Evolutionary conservation across 1,140 invertebrate species (phyloP).

Genomic region (Drosophila pectinifera): DNA sequence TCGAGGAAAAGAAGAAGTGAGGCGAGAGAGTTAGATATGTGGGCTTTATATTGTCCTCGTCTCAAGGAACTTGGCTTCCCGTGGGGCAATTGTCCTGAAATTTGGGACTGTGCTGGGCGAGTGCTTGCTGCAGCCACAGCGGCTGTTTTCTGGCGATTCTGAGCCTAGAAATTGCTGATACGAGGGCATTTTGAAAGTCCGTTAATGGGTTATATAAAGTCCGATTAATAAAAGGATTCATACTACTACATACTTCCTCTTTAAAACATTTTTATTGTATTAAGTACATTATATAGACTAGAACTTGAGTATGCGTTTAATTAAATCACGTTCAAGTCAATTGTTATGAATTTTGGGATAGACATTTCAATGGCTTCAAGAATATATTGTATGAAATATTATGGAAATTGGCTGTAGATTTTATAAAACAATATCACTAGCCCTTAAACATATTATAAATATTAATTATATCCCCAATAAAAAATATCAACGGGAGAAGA

Average conservation of each 20-base stretch:
- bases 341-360: not conserved
- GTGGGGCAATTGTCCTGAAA: slow-evolving; percentile 25
- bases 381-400: not conserved
- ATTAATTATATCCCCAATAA: no score
- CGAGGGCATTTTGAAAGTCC: not conserved
- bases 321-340: not conserved
- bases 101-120: slow-evolving; percentile 4
- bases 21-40: slow-evolving; percentile 9
- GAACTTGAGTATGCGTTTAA: no score
- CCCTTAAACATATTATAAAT: no score
- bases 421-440: not conserved
- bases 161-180: not conserved
- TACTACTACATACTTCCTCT: not conserved
- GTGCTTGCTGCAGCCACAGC: not conserved
- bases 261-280: no score
- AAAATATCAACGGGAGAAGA: not conserved
- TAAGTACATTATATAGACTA: not conserved
- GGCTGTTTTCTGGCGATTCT: not conserved
- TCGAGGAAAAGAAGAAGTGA: not conserved
- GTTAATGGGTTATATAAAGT: not conserved
- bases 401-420: no score
- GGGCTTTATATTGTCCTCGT: slow-evolving; percentile 36
- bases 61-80: slow-evolving; percentile 11
- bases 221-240: not conserved
- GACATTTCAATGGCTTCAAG: accelerated